Percentiles rank a stretch among this genome's conserved stretches.
Conservation (phyloP, 2,888 invertebrate genomes). For the Nomada goodeniana region DNA sequence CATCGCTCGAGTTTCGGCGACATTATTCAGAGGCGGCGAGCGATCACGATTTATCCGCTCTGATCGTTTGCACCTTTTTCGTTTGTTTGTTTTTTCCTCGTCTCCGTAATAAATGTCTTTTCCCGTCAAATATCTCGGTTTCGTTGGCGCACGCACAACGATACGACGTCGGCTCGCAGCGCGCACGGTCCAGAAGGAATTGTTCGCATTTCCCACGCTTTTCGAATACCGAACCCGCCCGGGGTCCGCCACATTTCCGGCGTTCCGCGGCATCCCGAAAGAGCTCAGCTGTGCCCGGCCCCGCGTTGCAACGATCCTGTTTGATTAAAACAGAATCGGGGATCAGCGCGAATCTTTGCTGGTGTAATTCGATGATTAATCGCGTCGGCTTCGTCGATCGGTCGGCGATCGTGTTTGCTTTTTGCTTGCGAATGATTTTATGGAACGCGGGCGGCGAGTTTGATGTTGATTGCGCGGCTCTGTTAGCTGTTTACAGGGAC, state of each 20-base stretch:
- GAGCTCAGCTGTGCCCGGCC: background rate
- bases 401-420: background rate
- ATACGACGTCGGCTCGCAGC: background rate
- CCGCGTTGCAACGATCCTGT: background rate
- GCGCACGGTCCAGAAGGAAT: background rate
- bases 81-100: background rate
- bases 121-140: background rate
- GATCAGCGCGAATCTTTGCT: background rate
- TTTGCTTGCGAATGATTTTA: background rate
- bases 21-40: no score
- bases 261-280: background rate
- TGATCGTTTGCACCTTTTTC: background rate
- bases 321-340: background rate
- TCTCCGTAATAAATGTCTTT: background rate
- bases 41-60: background rate
- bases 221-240: background rate
- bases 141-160: background rate
- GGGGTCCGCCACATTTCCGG: background rate
- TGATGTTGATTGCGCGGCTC: background rate
- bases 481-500: background rate
- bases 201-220: background rate
- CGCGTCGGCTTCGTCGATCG: background rate
- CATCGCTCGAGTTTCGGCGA: background rate
- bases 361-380: constrained; percentile 21
- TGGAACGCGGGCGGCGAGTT: background rate